A percentile compares a stretch with the other conserved stretches of the same genome.
Conservation (phyloP, 2,797 vertebrate species). For the Acipenser oxyrinchus region DNA sequence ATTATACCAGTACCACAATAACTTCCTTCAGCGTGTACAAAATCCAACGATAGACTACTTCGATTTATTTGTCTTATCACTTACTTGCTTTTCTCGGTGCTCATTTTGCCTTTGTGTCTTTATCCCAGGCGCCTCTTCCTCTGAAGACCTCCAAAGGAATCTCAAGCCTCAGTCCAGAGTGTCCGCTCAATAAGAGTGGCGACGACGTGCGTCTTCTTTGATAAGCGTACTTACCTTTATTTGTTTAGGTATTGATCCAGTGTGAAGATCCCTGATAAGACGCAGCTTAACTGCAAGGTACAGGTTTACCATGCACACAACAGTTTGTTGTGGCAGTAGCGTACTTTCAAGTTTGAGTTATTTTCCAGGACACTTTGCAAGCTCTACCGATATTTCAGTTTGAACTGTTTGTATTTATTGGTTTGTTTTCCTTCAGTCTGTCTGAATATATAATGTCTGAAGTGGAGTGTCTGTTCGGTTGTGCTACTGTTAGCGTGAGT, state of each 20-base stretch:
- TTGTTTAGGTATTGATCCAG: conserved; percentile 4
- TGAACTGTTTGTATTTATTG: neutral
- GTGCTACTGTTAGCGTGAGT: conserved; percentile 31
- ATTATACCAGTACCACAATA: too few relatives aligned
- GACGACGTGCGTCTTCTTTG: neutral
- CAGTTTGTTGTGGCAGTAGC: too few relatives aligned
- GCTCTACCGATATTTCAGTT: too few relatives aligned
- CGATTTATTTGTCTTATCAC: conserved; percentile 22
- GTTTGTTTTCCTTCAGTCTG: neutral
- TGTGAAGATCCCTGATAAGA: conserved; percentile 5
- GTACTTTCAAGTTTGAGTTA: too few relatives aligned
- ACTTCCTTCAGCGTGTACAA: neutral
- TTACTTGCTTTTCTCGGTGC: conserved; percentile 57
- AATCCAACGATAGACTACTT: neutral
- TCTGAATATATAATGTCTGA: neutral
- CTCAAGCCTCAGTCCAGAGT: neutral
- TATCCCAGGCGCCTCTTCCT: conserved; percentile 7
- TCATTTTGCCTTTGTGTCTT: conserved; percentile 38
- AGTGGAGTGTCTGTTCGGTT: conserved; percentile 25
- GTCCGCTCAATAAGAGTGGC: neutral
- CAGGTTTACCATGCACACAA: conserved; percentile 3
- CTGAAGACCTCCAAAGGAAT: conserved; percentile 1
- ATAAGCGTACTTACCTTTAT: conserved; percentile 8
- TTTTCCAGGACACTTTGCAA: too few relatives aligned
- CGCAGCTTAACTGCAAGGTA: neutral